Evolutionary conservation across 30 jellyfish, hydroid and myxozoan species (phyloP).

Genomic region (Aurelia coerulea): DNA sequence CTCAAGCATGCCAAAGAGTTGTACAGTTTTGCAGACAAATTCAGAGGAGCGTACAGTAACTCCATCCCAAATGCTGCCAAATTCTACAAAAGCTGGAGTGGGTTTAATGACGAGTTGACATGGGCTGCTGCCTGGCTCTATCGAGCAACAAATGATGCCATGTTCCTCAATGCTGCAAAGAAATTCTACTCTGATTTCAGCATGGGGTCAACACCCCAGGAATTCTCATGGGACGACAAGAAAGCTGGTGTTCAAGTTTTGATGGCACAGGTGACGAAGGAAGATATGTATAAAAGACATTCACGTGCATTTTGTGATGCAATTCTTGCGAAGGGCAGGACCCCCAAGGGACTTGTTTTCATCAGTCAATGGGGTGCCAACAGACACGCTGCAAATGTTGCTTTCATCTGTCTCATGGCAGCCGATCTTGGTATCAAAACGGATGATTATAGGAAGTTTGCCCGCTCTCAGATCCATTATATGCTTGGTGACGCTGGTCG

Average conservation of each 20-base stretch:
- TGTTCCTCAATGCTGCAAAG: conserved; percentile 61
- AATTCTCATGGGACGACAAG: conserved; percentile 89
- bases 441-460: conserved; percentile 40
- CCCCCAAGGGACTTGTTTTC: conserved; percentile 77
- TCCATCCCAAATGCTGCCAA: conserved; percentile 67
- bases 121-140: conserved; percentile 87
- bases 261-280: conserved; percentile 51
- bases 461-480: conserved; percentile 64
- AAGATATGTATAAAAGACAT: conserved; percentile 18
- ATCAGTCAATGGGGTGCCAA: conserved; percentile 80
- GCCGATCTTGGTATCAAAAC: conserved; percentile 46
- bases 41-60: conserved; percentile 65
- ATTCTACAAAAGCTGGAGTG: conserved; percentile 75
- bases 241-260: conserved; percentile 71
- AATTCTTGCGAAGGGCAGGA: conserved; percentile 25
- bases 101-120: conserved; percentile 73
- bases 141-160: conserved; percentile 58
- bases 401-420: conserved; percentile 66
- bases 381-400: conserved; percentile 87
- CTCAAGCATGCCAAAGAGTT: conserved; percentile 73
- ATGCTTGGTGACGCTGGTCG: conserved; percentile 77
- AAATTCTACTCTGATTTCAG: conserved; percentile 27
- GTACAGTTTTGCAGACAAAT: conserved; percentile 66
- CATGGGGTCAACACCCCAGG: conserved; percentile 21
- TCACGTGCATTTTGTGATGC: conserved; percentile 59